Evolutionary conservation across 1,140 invertebrate species (phyloP), one percentile per base, ranked within the genome.

Genomic region (Aphis gossypii): DNA sequence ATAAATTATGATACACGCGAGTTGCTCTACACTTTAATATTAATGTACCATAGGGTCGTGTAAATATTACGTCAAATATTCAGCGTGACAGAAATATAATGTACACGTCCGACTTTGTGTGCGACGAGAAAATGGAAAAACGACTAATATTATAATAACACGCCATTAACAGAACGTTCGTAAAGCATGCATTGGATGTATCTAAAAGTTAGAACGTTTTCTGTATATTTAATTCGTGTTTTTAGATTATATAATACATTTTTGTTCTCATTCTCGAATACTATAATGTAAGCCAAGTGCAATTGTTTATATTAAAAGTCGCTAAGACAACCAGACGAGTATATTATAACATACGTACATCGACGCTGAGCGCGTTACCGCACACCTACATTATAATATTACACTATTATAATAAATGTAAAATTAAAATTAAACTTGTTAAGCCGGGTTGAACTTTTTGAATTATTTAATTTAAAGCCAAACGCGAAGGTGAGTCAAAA

Each of bases 371-470:
- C n/a, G n/a, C 30, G 4, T 76, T 18, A 68, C n/a, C 14, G 20
- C 11, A 76, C 18, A 76, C 3, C 18, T 51, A 51, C 14, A 51
- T n/a, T 51, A 51, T 14, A 2, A 20, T 51, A 51, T 20, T 3
- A 0, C 38, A 41, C 38, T n/a, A n/a, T 76, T n/a, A n/a, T 35
- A 18, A 76, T 76, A 76, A 76, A 76, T 3, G 82, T 23, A 86
- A 86, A 44, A 86, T 86, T 86, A 30, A 51, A 88, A 88, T 88
- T 88, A n/a, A 51, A 51, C 46, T 51, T n/a, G n/a, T 88, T 54
- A n/a, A 51, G 48, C 14, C 30, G 46, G 54, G 87, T 51, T 88
- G n/a, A 88, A 88, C 46, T 88, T 88, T 88, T 88, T 51, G 46
- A 51, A 54, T 51, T 54, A 51, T 88, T 88, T 51, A 51, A 88